Evolutionary conservation across 2,888 invertebrate genomes (phyloP).

Genomic region (Lycocerus yunnanus): DNA sequence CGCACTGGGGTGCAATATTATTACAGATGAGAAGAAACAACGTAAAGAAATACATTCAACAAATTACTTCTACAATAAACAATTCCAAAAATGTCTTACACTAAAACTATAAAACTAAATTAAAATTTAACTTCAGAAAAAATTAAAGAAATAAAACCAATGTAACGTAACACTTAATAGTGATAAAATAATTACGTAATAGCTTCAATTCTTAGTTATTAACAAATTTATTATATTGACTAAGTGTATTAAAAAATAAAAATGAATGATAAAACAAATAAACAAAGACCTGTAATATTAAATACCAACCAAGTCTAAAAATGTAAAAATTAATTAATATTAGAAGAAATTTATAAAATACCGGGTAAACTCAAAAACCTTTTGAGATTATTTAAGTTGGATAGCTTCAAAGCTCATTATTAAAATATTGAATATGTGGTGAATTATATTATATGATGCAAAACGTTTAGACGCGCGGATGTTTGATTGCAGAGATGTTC

Average conservation of each 20-base stretch:
- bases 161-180: no score
- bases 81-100: not conserved
- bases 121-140: not conserved
- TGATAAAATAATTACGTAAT: no score
- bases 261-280: not conserved
- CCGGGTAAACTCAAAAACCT: not conserved
- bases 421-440: no score
- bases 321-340: no score
- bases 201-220: no score
- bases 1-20: not conserved
- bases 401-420: no score
- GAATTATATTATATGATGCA: no score
- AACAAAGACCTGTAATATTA: no score
- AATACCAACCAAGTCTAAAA: no score
- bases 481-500: no score
- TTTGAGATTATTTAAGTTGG: not conserved
- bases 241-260: no score
- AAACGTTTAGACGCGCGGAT: no score
- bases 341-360: not conserved
- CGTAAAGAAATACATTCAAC: not conserved
- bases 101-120: not conserved
- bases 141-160: not conserved
- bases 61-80: not conserved
- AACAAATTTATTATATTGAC: not conserved
- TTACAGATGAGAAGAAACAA: not conserved